Conservation (phyloP, 2,888 invertebrate genomes). For the Argyra leucocephala region DNA sequence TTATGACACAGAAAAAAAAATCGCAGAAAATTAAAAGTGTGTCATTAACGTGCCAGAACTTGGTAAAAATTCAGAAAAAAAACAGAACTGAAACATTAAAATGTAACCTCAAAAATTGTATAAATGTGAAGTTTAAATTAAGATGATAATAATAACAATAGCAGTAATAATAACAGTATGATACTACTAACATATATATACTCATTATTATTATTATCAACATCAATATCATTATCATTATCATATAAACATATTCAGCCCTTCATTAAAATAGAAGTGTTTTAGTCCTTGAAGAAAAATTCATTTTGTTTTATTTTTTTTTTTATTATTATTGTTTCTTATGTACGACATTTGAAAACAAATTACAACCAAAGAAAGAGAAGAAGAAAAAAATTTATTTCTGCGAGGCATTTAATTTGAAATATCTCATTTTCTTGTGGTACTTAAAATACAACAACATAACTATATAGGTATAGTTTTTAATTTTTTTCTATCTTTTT, state of each 20-base stretch:
- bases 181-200: not conserved
- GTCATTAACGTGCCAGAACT: not conserved
- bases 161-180: not conserved
- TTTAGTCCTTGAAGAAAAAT: constrained; percentile 3
- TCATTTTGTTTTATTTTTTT: no score
- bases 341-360: no score
- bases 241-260: not conserved
- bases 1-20: not conserved
- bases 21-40: not conserved
- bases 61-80: not conserved
- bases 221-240: not conserved
- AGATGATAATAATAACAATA: not conserved
- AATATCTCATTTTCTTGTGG: no score
- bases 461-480: not conserved
- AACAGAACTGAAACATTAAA: not conserved
- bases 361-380: no score
- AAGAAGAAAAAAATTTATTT: no score
- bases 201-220: not conserved
- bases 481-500: not conserved
- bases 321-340: no score
- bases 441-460: not conserved
- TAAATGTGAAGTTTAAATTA: not conserved
- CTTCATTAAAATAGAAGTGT: not conserved
- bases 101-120: not conserved
- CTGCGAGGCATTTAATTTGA: no score